A percentile compares a stretch with the other conserved stretches of the same genome.
These are phyloP conservation scores for Dufourea novaeangliae DNA, from an alignment of 1,140 invertebrate genomes.

Conservation along the genomic window DNA sequence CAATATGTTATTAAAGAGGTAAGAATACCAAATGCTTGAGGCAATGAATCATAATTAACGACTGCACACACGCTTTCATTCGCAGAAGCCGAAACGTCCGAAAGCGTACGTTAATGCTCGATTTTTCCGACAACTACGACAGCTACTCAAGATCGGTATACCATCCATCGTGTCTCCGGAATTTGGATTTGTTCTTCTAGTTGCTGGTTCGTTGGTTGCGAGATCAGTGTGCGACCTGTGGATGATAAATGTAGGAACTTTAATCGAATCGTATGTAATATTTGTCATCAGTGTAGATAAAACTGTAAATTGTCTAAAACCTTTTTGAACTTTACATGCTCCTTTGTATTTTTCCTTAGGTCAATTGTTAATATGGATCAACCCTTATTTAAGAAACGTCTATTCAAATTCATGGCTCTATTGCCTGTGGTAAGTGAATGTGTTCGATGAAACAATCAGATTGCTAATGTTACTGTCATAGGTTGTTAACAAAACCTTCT, in stretches of 20 bases:
- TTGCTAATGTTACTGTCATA: neutral
- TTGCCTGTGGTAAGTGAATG: conserved; percentile 89
- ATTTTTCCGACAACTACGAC: conserved; percentile 90
- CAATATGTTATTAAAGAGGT: conserved; percentile 89
- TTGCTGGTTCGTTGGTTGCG: conserved; percentile 91
- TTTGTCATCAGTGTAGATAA: conserved; percentile 22
- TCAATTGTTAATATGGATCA: conserved; percentile 95
- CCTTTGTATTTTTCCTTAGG: conserved; percentile 84
- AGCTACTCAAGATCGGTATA: conserved; percentile 91
- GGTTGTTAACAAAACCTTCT: conserved; percentile 39
- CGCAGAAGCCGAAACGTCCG: conserved; percentile 85
- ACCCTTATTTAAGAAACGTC: conserved; percentile 87
- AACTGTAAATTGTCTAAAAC: neutral
- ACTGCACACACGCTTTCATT: conserved; percentile 11
- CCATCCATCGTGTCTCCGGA: conserved; percentile 90
- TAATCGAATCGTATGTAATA: conserved; percentile 91
- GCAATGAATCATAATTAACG: neutral
- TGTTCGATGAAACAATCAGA: neutral
- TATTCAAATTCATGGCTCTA: conserved; percentile 89
- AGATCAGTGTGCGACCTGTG: conserved; percentile 97
- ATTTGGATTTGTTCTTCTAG: conserved; percentile 89
- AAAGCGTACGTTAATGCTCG: conserved; percentile 93
- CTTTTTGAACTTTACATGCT: conserved; percentile 1
- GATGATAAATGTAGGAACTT: conserved; percentile 96
- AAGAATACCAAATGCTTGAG: conserved; percentile 32